Percentiles rank a stretch among this genome's conserved stretches.
Conservation (phyloP, 2,797 vertebrate species). For the Hypotaenidia okinawae region DNA sequence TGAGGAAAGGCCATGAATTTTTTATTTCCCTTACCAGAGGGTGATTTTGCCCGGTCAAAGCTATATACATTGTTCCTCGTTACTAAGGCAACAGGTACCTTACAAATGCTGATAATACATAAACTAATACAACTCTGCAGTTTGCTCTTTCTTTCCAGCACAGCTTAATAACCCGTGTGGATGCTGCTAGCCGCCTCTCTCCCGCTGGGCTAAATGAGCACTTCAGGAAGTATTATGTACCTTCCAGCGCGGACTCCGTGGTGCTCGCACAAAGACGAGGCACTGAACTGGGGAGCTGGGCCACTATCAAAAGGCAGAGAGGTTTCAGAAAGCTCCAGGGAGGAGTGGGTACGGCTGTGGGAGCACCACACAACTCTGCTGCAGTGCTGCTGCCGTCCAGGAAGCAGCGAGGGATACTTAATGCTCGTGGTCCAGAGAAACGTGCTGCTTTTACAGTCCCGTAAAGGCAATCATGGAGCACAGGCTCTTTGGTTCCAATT, state of each 20-base stretch:
- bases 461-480: not conserved
- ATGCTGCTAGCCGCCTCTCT: constrained; percentile 20
- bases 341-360: not conserved
- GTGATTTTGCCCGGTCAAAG: constrained; percentile 36
- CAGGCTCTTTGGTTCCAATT: not conserved
- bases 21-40: constrained; percentile 41
- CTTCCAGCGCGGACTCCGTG: not conserved
- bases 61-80: constrained; percentile 10
- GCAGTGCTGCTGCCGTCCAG: not conserved
- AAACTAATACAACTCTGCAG: constrained; percentile 38
- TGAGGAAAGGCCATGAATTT: constrained; percentile 32
- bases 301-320: constrained; percentile 33
- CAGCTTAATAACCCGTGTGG: constrained; percentile 43
- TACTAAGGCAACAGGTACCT: constrained; percentile 47
- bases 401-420: not conserved
- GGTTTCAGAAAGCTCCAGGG: constrained; percentile 22
- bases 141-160: constrained; percentile 41
- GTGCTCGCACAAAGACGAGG: constrained; percentile 35
- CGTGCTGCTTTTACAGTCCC: accelerated
- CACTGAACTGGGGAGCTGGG: constrained; percentile 45
- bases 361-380: not conserved
- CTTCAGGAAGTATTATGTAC: constrained; percentile 66
- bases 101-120: constrained; percentile 34
- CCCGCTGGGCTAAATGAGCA: constrained; percentile 51
- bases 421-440: accelerated